A percentile compares a stretch with the other conserved stretches of the same genome.
Evolutionary conservation across 2,888 invertebrate species (phyloP).

Genomic region (Pegoplata infirma): DNA sequence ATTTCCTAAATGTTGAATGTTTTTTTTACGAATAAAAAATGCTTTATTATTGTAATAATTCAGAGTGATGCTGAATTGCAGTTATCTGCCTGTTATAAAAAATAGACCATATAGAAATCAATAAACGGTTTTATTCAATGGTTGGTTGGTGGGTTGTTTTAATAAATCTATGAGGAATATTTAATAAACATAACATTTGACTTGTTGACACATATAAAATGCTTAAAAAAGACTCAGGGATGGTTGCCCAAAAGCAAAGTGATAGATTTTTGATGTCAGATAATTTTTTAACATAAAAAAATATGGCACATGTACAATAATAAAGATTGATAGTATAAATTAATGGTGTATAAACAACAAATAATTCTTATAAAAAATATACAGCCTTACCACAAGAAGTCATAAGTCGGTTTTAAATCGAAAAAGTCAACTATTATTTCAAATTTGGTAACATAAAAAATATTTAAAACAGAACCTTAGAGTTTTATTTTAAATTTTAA

Average conservation of each 20-base stretch:
- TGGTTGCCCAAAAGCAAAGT: constrained; percentile 11
- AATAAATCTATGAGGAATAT: constrained; percentile 22
- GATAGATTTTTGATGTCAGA: constrained; percentile 54
- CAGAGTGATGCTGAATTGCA: constrained; percentile 19
- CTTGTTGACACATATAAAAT: constrained; percentile 60
- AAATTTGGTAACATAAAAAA: too few relatives aligned
- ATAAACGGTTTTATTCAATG: constrained; percentile 31
- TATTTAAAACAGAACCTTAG: too few relatives aligned
- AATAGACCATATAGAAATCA: constrained; percentile 41
- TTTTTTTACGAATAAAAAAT: not conserved
- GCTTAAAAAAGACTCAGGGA: not conserved
- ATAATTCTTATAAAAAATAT: constrained; percentile 36
- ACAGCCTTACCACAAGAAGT: too few relatives aligned
- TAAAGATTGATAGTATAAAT: constrained; percentile 61
- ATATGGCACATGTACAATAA: constrained; percentile 61
- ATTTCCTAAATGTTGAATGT: not conserved
- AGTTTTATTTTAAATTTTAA: too few relatives aligned
- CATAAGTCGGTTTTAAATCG: too few relatives aligned
- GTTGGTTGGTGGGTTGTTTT: not conserved
- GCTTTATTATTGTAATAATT: constrained; percentile 31
- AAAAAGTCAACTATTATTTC: too few relatives aligned
- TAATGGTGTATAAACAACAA: constrained; percentile 58
- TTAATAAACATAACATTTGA: constrained; percentile 52
- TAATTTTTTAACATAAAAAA: constrained; percentile 55
- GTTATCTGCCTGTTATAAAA: constrained; percentile 16